phyloP scores from a whole-genome alignment of 2,797 vertebrate species.

The Staurois parvus region DNA sequence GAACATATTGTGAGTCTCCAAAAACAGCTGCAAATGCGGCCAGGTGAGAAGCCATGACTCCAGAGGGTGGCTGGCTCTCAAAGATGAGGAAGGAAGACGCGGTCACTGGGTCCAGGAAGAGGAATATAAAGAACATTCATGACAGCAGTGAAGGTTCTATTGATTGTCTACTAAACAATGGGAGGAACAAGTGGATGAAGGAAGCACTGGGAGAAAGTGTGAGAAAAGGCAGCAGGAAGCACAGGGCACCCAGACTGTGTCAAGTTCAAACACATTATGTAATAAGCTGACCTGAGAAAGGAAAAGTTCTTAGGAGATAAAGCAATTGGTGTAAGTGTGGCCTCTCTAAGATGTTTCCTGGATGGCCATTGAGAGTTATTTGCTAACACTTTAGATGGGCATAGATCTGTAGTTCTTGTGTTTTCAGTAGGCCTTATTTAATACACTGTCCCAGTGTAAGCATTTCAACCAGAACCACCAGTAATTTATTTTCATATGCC shows the following conservation, averaged over 20 bases:
- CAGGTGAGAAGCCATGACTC: conserved; percentile 4
- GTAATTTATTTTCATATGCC: no score
- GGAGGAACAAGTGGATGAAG: conserved; percentile 30
- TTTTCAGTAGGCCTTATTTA: no score
- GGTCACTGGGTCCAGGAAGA: conserved; percentile 17
- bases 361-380: neutral
- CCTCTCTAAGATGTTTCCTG: conserved; percentile 1
- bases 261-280: conserved; percentile 36
- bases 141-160: conserved; percentile 7
- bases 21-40: neutral
- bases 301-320: conserved; percentile 2
- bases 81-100: conserved; percentile 33
- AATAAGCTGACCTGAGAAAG: conserved; percentile 6
- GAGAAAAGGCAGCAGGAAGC: neutral
- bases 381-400: neutral
- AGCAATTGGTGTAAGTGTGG: conserved; percentile 12
- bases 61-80: conserved; percentile 10
- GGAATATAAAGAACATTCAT: conserved; percentile 10
- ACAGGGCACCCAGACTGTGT: neutral
- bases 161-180: conserved; percentile 31
- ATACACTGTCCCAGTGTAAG: no score
- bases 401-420: no score
- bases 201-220: conserved; percentile 36
- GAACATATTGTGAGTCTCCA: neutral
- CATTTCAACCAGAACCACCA: no score